Percentiles rank a stretch among this genome's conserved stretches.
These are phyloP conservation scores for Agrotis ipsilon DNA, from an alignment of 2,888 invertebrate genomes.

Conservation along the genomic window DNA sequence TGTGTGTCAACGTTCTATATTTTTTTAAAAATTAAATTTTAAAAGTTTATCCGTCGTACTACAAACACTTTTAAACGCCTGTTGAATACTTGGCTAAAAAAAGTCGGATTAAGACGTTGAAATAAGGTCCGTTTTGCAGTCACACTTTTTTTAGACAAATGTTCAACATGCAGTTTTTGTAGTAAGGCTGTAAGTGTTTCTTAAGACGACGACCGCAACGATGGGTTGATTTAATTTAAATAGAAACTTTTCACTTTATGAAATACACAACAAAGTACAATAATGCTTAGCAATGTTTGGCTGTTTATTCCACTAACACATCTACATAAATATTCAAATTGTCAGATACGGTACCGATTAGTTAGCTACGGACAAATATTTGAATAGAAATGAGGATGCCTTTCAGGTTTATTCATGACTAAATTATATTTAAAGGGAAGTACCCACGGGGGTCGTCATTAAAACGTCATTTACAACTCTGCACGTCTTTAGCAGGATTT, in stretches of 20 bases:
- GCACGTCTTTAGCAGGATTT: constrained; percentile 73
- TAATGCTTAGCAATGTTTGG: background rate
- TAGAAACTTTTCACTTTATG: background rate
- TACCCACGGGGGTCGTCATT: constrained; percentile 69
- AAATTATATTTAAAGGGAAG: constrained; percentile 59
- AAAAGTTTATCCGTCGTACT: constrained; percentile 11
- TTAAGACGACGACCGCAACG: too few species aligned
- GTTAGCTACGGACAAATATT: constrained; percentile 48
- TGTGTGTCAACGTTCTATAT: too few species aligned
- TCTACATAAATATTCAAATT: constrained; percentile 27
- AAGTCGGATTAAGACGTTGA: too few species aligned
- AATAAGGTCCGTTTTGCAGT: too few species aligned
- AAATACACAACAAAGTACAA: constrained; percentile 14
- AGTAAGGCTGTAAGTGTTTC: too few species aligned
- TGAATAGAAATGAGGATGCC: constrained; percentile 54
- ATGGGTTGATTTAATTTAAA: background rate
- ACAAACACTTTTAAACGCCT: too few species aligned
- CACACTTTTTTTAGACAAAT: too few species aligned
- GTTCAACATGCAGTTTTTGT: too few species aligned
- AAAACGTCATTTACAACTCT: constrained; percentile 76
- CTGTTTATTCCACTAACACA: constrained; percentile 5
- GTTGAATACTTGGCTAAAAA: too few species aligned
- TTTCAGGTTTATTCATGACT: constrained; percentile 51
- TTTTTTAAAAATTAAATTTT: too few species aligned
- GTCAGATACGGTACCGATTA: constrained; percentile 37